Evolutionary conservation across 2,888 invertebrate genomes (phyloP).

Genomic region (Hyposoter dolosus): DNA sequence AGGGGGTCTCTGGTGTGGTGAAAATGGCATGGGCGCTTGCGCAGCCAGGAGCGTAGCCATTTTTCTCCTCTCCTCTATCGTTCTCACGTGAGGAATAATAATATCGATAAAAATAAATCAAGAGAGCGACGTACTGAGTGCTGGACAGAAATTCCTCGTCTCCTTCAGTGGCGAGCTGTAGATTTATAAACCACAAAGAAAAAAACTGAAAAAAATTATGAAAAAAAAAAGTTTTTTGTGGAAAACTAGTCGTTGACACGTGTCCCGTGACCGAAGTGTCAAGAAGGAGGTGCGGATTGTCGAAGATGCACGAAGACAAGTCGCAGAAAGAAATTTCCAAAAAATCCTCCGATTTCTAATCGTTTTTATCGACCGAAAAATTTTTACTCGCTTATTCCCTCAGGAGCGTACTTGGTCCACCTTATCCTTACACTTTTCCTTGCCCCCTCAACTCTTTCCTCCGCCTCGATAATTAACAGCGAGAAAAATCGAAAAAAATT

Average conservation of each 20-base stretch:
- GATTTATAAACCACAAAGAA: not conserved
- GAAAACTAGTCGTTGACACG: not conserved
- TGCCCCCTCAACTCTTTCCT: not conserved
- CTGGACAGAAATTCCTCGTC: conserved; percentile 2
- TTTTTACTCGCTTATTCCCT: conserved; percentile 5
- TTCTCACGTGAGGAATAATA: not conserved
- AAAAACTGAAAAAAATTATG: not conserved
- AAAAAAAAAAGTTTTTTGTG: not conserved
- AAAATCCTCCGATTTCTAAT: not conserved
- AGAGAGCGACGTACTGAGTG: conserved; percentile 39
- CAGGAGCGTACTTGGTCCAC: not conserved
- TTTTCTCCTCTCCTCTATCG: not conserved
- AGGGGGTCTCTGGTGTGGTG: not conserved
- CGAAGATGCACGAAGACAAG: not conserved
- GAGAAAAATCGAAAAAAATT: not conserved
- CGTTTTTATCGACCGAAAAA: not conserved
- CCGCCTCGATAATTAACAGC: not conserved
- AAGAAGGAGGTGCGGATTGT: not conserved
- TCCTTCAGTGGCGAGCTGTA: not conserved
- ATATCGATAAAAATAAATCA: conserved; percentile 15
- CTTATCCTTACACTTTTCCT: conserved; percentile 38
- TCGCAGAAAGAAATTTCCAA: not conserved
- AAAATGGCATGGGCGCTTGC: conserved; percentile 24
- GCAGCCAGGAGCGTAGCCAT: conserved; percentile 23
- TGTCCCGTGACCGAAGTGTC: conserved; percentile 6